phyloP scores from a whole-genome alignment of 2,797 vertebrate species.

The Pteropus rufus region DNA sequence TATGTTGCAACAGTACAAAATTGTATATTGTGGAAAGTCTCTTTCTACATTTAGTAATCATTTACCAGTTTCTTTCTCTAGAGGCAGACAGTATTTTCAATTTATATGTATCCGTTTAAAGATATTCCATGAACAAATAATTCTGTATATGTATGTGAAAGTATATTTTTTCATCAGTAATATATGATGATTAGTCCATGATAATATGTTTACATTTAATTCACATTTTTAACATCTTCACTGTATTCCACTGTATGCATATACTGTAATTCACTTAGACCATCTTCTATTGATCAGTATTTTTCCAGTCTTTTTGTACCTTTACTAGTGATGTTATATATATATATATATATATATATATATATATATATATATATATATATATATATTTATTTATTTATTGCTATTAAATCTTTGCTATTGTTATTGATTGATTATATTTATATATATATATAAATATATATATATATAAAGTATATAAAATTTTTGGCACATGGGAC shows the following conservation, averaged over 20 bases:
- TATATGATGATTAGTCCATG: background rate
- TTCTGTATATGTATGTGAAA: background rate
- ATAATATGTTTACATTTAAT: background rate
- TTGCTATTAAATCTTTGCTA: too few species aligned
- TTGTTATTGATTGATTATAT: too few species aligned
- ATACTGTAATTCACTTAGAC: background rate
- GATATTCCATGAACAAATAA: background rate
- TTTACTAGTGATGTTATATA: background rate
- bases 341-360: too few species aligned
- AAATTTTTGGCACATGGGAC: background rate
- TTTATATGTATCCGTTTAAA: background rate
- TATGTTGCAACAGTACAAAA: background rate
- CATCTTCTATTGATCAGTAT: background rate
- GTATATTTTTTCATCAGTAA: background rate
- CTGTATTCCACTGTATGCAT: background rate
- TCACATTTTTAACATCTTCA: background rate
- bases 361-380: background rate
- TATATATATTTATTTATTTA: too few species aligned
- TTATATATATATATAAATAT: too few species aligned
- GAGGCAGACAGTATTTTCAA: background rate
- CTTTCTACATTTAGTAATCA: background rate
- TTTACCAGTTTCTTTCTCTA: background rate
- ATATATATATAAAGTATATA: too few species aligned
- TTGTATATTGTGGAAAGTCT: background rate
- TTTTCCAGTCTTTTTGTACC: background rate